These are phyloP conservation scores for Bos javanicus DNA, from an alignment of 2,113 vertebrate genomes.

Conservation along the genomic window DNA sequence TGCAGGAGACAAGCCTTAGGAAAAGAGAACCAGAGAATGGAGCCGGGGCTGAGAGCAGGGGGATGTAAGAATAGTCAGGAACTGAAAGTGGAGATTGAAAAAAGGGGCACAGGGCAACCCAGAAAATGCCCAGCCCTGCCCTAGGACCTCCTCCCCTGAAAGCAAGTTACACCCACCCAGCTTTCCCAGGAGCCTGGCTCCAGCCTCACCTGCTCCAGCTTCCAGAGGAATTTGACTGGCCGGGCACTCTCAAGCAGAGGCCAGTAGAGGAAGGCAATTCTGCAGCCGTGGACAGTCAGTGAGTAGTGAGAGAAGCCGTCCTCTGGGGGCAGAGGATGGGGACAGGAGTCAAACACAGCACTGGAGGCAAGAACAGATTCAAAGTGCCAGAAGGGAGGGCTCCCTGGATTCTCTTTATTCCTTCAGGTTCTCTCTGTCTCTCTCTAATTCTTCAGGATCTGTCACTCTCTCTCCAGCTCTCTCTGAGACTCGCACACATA, in stretches of 20 bases:
- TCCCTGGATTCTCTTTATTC: background rate
- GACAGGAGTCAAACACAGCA: background rate
- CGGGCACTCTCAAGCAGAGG: slow-evolving; percentile 92
- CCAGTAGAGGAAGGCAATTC: slow-evolving; percentile 97
- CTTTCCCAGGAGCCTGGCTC: background rate
- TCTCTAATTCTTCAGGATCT: background rate
- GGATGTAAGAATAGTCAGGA: background rate
- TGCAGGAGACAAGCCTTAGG: background rate
- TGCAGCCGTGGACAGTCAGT: slow-evolving; percentile 94
- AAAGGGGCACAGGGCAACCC: background rate
- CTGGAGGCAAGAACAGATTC: background rate
- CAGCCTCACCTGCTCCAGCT: slow-evolving; percentile 94
- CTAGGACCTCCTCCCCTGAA: background rate
- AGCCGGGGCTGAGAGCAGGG: background rate
- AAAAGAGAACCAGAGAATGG: background rate
- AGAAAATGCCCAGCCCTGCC: background rate
- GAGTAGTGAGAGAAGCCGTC: slow-evolving; percentile 97
- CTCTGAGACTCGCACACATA: background rate
- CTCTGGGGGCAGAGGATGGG: slow-evolving; percentile 79
- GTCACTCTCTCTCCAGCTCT: background rate
- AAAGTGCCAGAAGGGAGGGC: background rate
- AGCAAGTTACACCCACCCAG: slow-evolving; percentile 41
- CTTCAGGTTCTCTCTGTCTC: background rate
- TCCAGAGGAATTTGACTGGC: slow-evolving; percentile 98
- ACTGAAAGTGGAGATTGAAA: background rate